These are phyloP conservation scores for Cheilosia impressa DNA, from an alignment of 2,888 invertebrate genomes.

Conservation along the genomic window DNA sequence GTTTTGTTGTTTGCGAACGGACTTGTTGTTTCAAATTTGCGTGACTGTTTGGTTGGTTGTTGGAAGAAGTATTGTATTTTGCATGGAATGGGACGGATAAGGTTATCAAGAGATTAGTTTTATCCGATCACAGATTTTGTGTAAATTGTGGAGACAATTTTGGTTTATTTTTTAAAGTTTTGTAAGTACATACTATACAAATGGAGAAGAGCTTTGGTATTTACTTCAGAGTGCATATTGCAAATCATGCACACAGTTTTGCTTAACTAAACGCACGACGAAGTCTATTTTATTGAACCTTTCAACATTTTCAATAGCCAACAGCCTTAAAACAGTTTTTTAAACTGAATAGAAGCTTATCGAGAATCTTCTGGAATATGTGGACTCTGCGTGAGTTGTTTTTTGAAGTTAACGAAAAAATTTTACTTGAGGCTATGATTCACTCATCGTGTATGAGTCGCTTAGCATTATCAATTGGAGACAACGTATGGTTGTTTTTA, in stretches of 20 bases:
- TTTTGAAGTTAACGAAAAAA: no score
- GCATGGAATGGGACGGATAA: constrained; percentile 61
- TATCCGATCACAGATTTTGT: constrained; percentile 55
- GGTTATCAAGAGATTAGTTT: constrained; percentile 39
- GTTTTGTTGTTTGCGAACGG: background rate
- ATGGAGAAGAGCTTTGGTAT: constrained; percentile 13
- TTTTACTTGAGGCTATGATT: no score
- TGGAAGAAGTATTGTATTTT: constrained; percentile 12
- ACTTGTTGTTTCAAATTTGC: constrained; percentile 18
- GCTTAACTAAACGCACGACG: background rate
- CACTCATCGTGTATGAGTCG: no score
- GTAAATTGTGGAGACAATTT: background rate
- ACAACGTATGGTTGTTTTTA: no score
- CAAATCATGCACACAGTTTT: background rate
- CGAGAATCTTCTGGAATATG: no score
- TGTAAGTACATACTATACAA: constrained; percentile 60
- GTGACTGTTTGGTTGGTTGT: constrained; percentile 64
- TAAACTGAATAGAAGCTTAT: no score
- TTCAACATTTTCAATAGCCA: no score
- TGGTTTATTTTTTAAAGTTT: background rate
- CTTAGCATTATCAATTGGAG: no score
- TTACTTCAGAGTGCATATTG: background rate
- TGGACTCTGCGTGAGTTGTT: no score
- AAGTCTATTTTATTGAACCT: no score
- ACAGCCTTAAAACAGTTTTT: background rate